Conservation (phyloP, 2,797 vertebrate species). For the Glyptemys insculpta region DNA sequence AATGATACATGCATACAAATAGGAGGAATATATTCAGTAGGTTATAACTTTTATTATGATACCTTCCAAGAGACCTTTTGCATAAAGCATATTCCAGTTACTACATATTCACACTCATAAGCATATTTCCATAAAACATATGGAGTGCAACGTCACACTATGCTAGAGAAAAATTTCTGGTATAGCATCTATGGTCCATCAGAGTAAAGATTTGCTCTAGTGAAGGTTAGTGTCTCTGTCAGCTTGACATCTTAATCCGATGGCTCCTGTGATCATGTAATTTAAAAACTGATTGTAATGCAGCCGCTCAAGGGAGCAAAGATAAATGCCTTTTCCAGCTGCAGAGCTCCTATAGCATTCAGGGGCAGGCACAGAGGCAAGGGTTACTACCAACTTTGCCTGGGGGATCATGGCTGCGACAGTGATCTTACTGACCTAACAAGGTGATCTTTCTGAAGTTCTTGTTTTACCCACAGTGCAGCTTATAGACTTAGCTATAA, state of each 20-base stretch:
- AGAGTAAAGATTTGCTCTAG: not conserved
- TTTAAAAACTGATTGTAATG: not conserved
- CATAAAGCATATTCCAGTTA: too few relatives aligned
- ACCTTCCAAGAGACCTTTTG: too few relatives aligned
- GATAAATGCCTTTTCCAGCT: not conserved
- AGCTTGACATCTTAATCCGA: not conserved
- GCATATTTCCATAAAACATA: too few relatives aligned
- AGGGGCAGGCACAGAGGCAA: not conserved
- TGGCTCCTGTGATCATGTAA: not conserved
- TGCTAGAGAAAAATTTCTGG: not conserved
- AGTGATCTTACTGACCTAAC: not conserved
- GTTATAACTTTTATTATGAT: too few relatives aligned
- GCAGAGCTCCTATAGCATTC: not conserved
- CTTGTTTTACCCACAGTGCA: not conserved
- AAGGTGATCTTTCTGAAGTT: not conserved
- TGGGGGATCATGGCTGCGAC: not conserved
- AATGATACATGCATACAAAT: too few relatives aligned
- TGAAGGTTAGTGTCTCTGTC: not conserved
- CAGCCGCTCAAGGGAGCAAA: not conserved
- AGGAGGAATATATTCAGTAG: too few relatives aligned
- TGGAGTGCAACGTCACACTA: not conserved
- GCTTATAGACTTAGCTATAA: not conserved
- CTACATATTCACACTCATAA: too few relatives aligned
- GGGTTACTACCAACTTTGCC: not conserved
- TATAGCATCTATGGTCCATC: not conserved